Base-by-base conservation (phyloP, 2,113 vertebrate species). In the Carlito syrichta region DNA sequence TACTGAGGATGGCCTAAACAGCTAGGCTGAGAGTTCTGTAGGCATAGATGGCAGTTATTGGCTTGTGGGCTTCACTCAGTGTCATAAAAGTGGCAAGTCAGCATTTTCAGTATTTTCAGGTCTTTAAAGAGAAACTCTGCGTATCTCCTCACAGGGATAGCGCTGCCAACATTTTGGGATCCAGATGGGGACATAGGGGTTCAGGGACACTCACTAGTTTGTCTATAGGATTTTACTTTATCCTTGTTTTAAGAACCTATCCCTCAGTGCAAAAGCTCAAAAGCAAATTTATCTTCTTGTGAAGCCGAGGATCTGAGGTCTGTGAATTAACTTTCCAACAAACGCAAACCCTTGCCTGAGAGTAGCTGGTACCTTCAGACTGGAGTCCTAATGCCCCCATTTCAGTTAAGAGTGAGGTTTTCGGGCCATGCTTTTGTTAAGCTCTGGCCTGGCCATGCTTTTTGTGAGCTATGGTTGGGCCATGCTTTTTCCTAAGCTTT, bases 341-440 rank as follows among this genome's bases (percentile, higher is more conserved):
- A n/a, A 60, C 20, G 13, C 45, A 43, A n/a, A 43, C 54, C 66
- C 71, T 58, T 13, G 4, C 35, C 50, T 58, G 54, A 25, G 62
- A 27, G 63, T 5, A 11, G 32, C 62, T 11, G 7, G 43, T 13
- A 43, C 27, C 88, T 71, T 50, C 8, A 0, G 60, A 52, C 71
- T 40, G 52, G 23, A 68, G 19, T 68, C 48, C 60, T n/a, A 20
- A 76, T 14, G 32, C 2, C 71, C 23, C 50, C 3, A 6, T 97
- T 97, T 96, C 93, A 92, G 5, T 14, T 89, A 0, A 0, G 10
- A 94, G 38, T 54, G 20, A 76, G 38, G 58, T 95, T 97, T 96
- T n/a, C n/a, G n/a, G n/a, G n/a, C n/a, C n/a, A n/a, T n/a, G n/a
- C n/a, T n/a, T n/a, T n/a, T n/a, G n/a, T n/a, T n/a, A n/a, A n/a